These are phyloP conservation scores for Dromococcyx pavoninus DNA, from an alignment of 2,797 vertebrate species.

Conservation along the genomic window DNA sequence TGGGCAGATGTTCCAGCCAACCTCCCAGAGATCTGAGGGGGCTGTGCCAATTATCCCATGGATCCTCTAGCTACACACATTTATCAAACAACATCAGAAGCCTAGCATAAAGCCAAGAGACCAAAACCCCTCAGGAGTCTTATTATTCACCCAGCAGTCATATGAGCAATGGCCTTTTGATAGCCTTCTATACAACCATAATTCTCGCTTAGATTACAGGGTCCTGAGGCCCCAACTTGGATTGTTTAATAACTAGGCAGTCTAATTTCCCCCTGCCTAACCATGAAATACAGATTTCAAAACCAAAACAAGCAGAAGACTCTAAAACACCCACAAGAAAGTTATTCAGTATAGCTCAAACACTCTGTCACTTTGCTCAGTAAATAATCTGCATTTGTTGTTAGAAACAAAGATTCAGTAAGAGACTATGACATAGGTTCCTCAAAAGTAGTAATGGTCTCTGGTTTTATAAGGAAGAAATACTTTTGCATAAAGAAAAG, in stretches of 20 bases:
- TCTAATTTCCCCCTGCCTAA: neutral
- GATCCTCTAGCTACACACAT: slow-evolving; percentile 20
- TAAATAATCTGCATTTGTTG: neutral
- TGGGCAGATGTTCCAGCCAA: slow-evolving; percentile 30
- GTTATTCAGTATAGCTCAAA: neutral
- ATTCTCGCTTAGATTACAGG: neutral
- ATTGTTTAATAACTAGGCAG: neutral
- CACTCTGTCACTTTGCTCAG: neutral
- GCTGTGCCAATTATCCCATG: neutral
- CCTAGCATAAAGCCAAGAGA: neutral
- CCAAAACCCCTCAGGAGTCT: neutral
- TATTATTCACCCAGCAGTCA: slow-evolving; percentile 12
- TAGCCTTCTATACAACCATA: neutral
- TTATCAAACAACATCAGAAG: slow-evolving; percentile 25
- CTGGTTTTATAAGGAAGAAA: neutral
- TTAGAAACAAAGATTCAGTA: neutral
- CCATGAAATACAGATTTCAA: neutral
- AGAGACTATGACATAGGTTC: neutral
- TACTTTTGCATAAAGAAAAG: neutral
- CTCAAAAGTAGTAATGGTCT: neutral
- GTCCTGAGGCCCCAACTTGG: neutral
- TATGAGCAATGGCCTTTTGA: neutral
- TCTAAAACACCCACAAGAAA: neutral
- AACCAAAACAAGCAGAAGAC: neutral
- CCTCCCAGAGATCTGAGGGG: neutral